Percentiles rank a stretch among this genome's conserved stretches.
phyloP scores from a whole-genome alignment of 2,888 invertebrate genomes.

The Drosophila bunnanda region DNA sequence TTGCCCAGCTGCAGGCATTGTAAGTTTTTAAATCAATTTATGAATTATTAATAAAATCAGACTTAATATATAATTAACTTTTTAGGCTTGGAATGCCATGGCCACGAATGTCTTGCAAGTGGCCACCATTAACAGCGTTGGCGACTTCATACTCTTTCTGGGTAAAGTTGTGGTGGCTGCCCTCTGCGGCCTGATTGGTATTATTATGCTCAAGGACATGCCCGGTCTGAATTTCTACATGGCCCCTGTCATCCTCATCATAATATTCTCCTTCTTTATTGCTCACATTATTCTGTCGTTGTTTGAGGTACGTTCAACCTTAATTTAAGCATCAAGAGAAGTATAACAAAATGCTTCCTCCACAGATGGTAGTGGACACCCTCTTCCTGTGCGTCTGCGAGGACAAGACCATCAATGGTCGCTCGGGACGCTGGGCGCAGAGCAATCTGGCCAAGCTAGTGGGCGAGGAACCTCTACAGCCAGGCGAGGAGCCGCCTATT shows the following conservation, averaged over 20 bases:
- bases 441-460: constrained; percentile 87
- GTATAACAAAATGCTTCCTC: background rate
- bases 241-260: constrained; percentile 93
- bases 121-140: constrained; percentile 95
- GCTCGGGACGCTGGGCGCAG: constrained; percentile 88
- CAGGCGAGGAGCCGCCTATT: constrained; percentile 83
- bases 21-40: constrained; percentile 84
- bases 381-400: constrained; percentile 97
- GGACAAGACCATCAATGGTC: constrained; percentile 93
- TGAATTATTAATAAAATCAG: no score
- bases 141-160: constrained; percentile 96
- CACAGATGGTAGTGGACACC: constrained; percentile 96
- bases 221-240: constrained; percentile 92
- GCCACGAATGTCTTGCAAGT: constrained; percentile 94
- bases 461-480: constrained; percentile 84
- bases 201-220: constrained; percentile 91
- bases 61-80: constrained; percentile 40
- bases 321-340: rapidly evolving
- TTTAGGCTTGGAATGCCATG: constrained; percentile 93
- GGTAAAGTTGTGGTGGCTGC: constrained; percentile 92
- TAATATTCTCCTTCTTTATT: constrained; percentile 95
- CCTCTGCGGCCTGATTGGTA: constrained; percentile 91
- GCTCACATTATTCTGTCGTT: constrained; percentile 96
- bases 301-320: constrained; percentile 89
- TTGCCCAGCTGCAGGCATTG: constrained; percentile 95